phyloP scores from a whole-genome alignment of 2,888 invertebrate species.

The Esperia sulphurella region DNA sequence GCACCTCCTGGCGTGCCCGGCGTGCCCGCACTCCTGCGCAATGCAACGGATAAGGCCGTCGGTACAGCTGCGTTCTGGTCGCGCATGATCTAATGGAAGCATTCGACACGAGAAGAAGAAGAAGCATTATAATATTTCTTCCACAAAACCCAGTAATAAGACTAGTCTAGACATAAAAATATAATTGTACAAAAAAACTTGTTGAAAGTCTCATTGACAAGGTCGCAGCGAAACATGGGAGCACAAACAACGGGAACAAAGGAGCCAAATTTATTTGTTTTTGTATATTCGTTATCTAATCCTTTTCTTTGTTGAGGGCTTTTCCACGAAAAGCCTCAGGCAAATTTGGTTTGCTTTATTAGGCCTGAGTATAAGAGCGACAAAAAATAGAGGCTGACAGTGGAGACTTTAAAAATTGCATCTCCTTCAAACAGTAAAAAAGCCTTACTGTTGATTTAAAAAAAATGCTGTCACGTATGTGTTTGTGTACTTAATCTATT shows the following conservation, averaged over 20 bases:
- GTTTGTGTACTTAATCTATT: too few relatives aligned
- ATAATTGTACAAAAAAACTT: constrained; percentile 1
- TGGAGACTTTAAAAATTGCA: constrained; percentile 8
- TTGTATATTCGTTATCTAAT: constrained; percentile 43
- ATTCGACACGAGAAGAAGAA: too few relatives aligned
- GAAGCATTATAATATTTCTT: too few relatives aligned
- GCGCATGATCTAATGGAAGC: too few relatives aligned
- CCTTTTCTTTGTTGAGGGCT: constrained; percentile 34
- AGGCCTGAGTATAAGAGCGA: constrained; percentile 22
- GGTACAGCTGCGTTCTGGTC: too few relatives aligned
- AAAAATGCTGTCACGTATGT: too few relatives aligned
- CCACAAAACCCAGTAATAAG: too few relatives aligned
- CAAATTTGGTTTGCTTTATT: constrained; percentile 37
- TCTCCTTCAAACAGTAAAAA: background rate
- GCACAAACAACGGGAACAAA: constrained; percentile 26
- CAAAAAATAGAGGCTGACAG: constrained; percentile 20
- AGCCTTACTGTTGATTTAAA: too few relatives aligned
- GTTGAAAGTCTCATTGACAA: constrained; percentile 10
- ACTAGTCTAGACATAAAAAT: too few relatives aligned
- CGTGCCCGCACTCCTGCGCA: too few relatives aligned
- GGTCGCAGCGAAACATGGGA: constrained; percentile 23
- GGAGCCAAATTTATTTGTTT: constrained; percentile 37
- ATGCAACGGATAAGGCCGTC: too few relatives aligned
- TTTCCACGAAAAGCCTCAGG: constrained; percentile 30
- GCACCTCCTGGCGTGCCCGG: too few relatives aligned